Percentiles rank a stretch among this genome's conserved stretches.
These are phyloP conservation scores for Raja brachyura DNA, from an alignment of 2,113 vertebrate species.

Conservation along the genomic window DNA sequence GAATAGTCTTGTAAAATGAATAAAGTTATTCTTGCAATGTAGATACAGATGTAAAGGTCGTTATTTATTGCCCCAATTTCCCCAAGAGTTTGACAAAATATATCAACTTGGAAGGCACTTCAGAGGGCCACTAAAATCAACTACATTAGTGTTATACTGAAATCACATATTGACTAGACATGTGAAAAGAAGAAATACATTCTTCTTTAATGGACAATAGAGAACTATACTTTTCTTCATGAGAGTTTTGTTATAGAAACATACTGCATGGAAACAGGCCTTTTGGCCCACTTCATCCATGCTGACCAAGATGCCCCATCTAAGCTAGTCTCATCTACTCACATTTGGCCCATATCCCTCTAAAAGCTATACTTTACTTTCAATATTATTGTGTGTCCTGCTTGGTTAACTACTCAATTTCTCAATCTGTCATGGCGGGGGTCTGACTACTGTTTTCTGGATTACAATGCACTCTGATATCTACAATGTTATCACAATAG, in stretches of 20 bases:
- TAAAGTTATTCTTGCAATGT: neutral
- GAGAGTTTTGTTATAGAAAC: neutral
- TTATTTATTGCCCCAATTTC: neutral
- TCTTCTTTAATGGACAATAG: neutral
- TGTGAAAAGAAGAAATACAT: neutral
- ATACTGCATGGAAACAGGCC: no score
- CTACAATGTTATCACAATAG: neutral
- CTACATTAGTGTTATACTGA: neutral
- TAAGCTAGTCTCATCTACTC: no score
- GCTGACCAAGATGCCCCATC: no score
- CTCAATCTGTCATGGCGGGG: neutral
- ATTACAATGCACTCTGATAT: neutral
- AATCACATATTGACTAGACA: neutral
- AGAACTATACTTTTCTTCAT: neutral
- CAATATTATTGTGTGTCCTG: neutral
- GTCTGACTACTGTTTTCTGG: neutral
- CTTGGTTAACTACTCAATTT: neutral
- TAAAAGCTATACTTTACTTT: neutral
- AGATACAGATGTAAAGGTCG: neutral
- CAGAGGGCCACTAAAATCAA: neutral
- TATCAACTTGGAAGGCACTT: neutral
- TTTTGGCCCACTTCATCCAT: no score
- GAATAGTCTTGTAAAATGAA: neutral
- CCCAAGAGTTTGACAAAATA: neutral
- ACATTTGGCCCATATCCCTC: neutral